These are phyloP conservation scores for Ciconia maguari DNA, from an alignment of 2,113 vertebrate genomes.

Conservation along the genomic window DNA sequence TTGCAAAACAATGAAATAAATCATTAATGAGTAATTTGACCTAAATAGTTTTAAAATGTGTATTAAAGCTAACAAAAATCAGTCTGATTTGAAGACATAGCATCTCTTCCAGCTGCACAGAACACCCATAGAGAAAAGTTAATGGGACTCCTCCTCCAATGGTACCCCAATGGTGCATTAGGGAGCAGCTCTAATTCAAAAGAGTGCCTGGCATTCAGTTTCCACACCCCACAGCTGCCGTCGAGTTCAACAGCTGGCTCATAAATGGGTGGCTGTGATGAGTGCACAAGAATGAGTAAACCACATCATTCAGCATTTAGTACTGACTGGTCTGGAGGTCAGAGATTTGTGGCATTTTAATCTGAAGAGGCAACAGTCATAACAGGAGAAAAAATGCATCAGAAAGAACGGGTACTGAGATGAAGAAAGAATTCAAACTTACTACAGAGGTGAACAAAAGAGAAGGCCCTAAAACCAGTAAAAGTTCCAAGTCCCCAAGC, in stretches of 20 bases:
- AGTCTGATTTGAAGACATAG: neutral
- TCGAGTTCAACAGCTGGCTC: conserved; percentile 70
- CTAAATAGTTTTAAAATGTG: neutral
- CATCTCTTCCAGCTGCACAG: conserved; percentile 33
- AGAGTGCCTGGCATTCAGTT: conserved; percentile 65
- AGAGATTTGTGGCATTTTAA: conserved; percentile 37
- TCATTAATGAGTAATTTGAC: neutral
- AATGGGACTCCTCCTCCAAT: conserved; percentile 39
- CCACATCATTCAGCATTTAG: conserved; percentile 54
- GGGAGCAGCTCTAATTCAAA: conserved; percentile 47
- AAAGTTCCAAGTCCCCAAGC: neutral
- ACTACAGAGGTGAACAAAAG: neutral
- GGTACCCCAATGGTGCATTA: neutral
- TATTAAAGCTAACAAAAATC: conserved; percentile 27
- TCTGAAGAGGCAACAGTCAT: conserved; percentile 2
- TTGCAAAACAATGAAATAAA: neutral
- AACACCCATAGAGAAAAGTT: conserved; percentile 1
- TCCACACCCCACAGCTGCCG: conserved; percentile 67
- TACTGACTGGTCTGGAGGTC: neutral
- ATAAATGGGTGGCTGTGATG: conserved; percentile 63
- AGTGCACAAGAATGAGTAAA: conserved; percentile 52
- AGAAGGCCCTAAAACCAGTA: neutral
- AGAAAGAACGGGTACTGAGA: neutral
- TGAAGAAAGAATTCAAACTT: neutral
- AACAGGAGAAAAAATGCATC: neutral